phyloP scores from a whole-genome alignment of 2,113 vertebrate species.

The Brachyhypopomus gauderio region DNA sequence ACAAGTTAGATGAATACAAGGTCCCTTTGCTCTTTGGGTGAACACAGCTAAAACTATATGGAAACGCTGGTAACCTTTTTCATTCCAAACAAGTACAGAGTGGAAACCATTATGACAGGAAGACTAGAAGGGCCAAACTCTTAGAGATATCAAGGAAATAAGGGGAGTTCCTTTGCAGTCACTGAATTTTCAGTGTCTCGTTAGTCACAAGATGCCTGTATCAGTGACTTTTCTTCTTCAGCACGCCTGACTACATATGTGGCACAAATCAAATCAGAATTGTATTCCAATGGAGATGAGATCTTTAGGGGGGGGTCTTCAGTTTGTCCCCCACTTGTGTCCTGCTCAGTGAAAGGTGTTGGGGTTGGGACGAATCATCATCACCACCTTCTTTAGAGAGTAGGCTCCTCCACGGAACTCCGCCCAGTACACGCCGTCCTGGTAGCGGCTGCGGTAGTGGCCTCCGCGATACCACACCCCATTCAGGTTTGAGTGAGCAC shows the following conservation, averaged over 20 bases:
- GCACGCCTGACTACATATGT: constrained; percentile 3
- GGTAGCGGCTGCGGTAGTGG: constrained; percentile 95
- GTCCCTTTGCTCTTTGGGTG: not conserved
- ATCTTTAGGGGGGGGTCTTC: not conserved
- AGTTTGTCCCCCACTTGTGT: not conserved
- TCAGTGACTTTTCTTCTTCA: not conserved
- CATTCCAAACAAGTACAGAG: not conserved
- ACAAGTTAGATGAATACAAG: not conserved
- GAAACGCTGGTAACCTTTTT: not conserved
- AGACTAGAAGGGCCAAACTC: not conserved
- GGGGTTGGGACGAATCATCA: constrained; percentile 98
- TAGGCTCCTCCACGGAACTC: constrained; percentile 97
- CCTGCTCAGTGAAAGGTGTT: constrained; percentile 90
- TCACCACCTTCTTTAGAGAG: constrained; percentile 94
- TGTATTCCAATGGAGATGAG: not conserved
- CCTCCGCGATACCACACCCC: constrained; percentile 98
- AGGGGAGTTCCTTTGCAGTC: not conserved
- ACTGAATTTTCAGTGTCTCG: not conserved
- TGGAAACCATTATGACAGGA: not conserved
- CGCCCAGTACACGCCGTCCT: constrained; percentile 97
- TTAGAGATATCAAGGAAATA: constrained; percentile 22
- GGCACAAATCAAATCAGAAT: constrained; percentile 14
- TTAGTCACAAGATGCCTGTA: constrained; percentile 3
- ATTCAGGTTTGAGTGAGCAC: constrained; percentile 96
- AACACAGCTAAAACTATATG: not conserved